Evolutionary conservation across 92 coral and sea anemone genomes (phyloP).

Genomic region (Bergia sp.): DNA sequence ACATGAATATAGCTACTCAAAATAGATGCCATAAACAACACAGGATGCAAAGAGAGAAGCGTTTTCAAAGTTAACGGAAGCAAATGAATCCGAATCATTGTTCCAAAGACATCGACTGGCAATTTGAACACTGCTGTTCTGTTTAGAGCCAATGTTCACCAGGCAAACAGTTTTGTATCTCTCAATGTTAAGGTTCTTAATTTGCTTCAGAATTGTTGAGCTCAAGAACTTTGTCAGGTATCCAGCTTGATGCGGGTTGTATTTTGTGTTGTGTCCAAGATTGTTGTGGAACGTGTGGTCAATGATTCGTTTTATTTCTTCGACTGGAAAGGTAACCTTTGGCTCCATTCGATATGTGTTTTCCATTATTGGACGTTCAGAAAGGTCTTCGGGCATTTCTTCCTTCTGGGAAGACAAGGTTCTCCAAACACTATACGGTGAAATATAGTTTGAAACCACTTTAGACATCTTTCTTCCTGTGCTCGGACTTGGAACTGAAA

Average conservation of each 20-base stretch:
- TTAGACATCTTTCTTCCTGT: slow-evolving; percentile 43
- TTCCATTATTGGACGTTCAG: slow-evolving; percentile 39
- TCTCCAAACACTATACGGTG: slow-evolving; percentile 63
- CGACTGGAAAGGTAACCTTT: slow-evolving; percentile 64
- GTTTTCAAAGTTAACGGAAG: slow-evolving; percentile 77
- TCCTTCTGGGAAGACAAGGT: slow-evolving; percentile 34
- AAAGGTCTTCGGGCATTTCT: slow-evolving; percentile 1
- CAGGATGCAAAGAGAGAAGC: slow-evolving; percentile 73
- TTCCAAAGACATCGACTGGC: slow-evolving; percentile 95
- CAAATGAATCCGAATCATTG: slow-evolving; percentile 78
- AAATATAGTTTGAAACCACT: slow-evolving; percentile 36
- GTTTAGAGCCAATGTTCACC: slow-evolving; percentile 74
- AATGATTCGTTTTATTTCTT: slow-evolving; percentile 70
- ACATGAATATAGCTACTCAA: slow-evolving; percentile 51
- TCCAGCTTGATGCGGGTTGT: slow-evolving; percentile 56
- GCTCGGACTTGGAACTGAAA: slow-evolving; percentile 7
- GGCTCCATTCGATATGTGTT: slow-evolving; percentile 94
- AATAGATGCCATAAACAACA: slow-evolving; percentile 85
- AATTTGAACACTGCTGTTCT: slow-evolving; percentile 64
- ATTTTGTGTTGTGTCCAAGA: slow-evolving; percentile 47
- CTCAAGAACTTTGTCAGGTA: slow-evolving; percentile 76
- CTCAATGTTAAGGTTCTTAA: slow-evolving; percentile 68
- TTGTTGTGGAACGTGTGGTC: slow-evolving; percentile 58
- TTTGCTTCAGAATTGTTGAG: slow-evolving; percentile 74
- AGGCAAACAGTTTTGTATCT: slow-evolving; percentile 86